phyloP scores from a whole-genome alignment of 2,888 invertebrate genomes.

The Melangyna quadrimaculata region DNA sequence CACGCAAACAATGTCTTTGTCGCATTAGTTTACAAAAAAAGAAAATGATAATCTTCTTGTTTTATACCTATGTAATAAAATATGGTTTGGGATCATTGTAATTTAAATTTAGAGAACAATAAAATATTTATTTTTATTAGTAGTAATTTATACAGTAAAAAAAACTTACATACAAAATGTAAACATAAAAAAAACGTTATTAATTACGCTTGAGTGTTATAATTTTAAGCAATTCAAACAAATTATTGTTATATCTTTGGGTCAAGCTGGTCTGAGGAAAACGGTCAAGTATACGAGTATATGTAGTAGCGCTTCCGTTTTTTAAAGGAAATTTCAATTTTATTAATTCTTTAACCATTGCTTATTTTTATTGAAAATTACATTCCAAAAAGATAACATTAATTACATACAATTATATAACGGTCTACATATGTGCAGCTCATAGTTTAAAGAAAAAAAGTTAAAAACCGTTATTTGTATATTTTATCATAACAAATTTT shows the following conservation, averaged over 20 bases:
- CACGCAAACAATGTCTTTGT: conserved; percentile 52
- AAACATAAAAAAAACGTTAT: neutral
- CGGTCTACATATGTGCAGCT: neutral
- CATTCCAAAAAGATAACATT: conserved; percentile 47
- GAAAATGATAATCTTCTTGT: conserved; percentile 50
- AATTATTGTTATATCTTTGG: neutral
- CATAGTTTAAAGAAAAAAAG: neutral
- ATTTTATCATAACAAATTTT: neutral
- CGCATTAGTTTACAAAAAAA: conserved; percentile 31
- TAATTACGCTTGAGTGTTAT: neutral
- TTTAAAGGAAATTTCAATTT: neutral
- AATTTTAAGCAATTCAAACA: neutral
- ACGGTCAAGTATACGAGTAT: neutral
- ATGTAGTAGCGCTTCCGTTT: conserved; percentile 8
- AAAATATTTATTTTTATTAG: conserved; percentile 56
- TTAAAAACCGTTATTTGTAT: neutral
- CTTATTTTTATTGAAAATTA: neutral
- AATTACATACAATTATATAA: neutral
- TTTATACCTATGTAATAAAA: conserved; percentile 61
- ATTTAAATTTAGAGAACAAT: conserved; percentile 49
- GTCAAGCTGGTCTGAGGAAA: conserved; percentile 3
- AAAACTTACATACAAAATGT: no score
- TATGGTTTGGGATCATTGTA: conserved; percentile 65
- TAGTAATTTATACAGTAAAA: conserved; percentile 53
- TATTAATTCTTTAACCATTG: neutral